These are phyloP conservation scores for Trididemnum miniatum DNA, from an alignment of 23 tunicate genomes.

Conservation along the genomic window DNA sequence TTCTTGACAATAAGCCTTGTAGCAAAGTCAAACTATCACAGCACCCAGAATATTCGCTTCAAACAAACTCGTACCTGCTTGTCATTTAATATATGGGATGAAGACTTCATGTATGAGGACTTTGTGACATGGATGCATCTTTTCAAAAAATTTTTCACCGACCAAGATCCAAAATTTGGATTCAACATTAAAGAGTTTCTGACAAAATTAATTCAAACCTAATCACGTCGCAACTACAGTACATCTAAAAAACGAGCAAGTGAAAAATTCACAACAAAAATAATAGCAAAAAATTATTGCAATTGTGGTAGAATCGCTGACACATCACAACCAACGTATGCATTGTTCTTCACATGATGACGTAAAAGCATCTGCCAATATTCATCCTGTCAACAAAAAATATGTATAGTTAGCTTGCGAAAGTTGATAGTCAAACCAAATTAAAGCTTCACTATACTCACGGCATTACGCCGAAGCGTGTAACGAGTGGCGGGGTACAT, in stretches of 20 bases:
- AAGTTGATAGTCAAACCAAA: too few species aligned
- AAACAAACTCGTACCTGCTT: background rate
- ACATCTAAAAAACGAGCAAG: background rate
- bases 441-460: too few species aligned
- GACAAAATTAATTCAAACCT: background rate
- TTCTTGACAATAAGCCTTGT: too few species aligned
- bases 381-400: conserved; percentile 49
- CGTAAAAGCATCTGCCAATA: conserved; percentile 55
- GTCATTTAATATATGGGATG: background rate
- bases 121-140: background rate
- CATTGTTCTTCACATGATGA: conserved; percentile 37
- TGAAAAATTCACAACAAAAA: background rate
- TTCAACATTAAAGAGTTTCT: background rate
- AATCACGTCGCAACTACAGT: background rate
- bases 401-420: too few species aligned
- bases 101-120: background rate
- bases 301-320: background rate
- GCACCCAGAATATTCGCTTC: too few species aligned
- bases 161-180: background rate
- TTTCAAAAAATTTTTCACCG: background rate
- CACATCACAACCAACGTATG: conserved; percentile 53
- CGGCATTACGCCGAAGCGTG: too few species aligned
- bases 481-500: too few species aligned
- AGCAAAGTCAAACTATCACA: too few species aligned
- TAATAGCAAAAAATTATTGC: background rate